Percentiles rank a stretch among this genome's conserved stretches.
Conservation (phyloP, 2,797 vertebrate species). For the Bovichtus diacanthus region DNA sequence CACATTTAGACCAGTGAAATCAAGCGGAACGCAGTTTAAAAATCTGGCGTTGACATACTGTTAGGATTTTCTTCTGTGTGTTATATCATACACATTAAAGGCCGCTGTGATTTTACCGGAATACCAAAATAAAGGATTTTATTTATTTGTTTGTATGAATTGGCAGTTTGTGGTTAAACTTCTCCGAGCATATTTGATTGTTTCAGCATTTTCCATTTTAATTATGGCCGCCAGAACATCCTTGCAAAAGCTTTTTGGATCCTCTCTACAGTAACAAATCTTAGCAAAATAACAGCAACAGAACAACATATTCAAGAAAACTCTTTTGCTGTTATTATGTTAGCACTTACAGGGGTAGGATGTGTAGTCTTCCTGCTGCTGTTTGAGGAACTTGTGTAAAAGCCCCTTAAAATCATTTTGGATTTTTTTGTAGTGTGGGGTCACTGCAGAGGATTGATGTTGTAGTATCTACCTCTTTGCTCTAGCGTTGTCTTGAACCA, state of each 20-base stretch:
- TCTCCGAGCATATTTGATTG: conserved; percentile 28
- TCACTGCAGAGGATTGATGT: conserved; percentile 52
- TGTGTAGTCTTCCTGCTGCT: conserved; percentile 29
- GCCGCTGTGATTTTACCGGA: conserved; percentile 25
- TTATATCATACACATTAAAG: conserved; percentile 17
- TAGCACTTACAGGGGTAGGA: conserved; percentile 23
- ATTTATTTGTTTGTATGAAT: conserved; percentile 31
- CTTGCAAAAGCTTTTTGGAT: conserved; percentile 41
- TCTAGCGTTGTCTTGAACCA: conserved; percentile 34
- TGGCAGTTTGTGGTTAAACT: conserved; percentile 49
- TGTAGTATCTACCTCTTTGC: conserved; percentile 61
- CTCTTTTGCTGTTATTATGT: conserved; percentile 41
- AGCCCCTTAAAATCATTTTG: conserved; percentile 48
- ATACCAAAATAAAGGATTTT: conserved; percentile 19
- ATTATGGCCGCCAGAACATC: conserved; percentile 25
- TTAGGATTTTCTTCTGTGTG: conserved; percentile 9
- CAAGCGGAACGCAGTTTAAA: conserved; percentile 37
- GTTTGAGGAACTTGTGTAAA: conserved; percentile 27
- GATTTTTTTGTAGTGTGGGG: conserved; percentile 19
- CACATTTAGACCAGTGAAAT: conserved; percentile 8
- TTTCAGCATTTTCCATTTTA: conserved; percentile 47
- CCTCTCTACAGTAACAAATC: conserved; percentile 36
- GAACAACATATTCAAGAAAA: conserved; percentile 17
- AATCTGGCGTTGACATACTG: conserved; percentile 12
- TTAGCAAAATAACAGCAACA: conserved; percentile 26